A percentile compares a stretch with the other conserved stretches of the same genome.
Conservation (phyloP, 2,888 invertebrate species). For the Pollenia griseotomentosa region DNA sequence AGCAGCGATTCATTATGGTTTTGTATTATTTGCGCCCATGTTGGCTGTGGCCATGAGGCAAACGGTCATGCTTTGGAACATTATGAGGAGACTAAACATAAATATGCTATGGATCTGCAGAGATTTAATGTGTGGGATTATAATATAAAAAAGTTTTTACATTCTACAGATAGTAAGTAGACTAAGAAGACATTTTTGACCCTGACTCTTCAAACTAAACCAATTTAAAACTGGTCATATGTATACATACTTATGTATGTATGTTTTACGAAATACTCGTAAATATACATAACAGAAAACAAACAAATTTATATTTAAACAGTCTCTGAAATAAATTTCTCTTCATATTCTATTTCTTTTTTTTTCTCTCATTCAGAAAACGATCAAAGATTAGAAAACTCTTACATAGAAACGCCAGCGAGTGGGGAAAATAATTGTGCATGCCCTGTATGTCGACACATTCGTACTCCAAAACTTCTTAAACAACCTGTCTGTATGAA, state of each 20-base stretch:
- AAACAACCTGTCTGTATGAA: slow-evolving; percentile 47
- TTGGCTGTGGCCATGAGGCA: slow-evolving; percentile 9
- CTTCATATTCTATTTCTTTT: neutral
- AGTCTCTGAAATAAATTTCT: no score
- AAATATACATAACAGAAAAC: no score
- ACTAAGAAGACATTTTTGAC: no score
- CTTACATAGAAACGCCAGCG: neutral
- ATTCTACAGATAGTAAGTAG: slow-evolving; percentile 8
- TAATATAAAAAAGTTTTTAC: neutral
- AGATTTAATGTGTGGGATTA: slow-evolving; percentile 35
- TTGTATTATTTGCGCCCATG: slow-evolving; percentile 56
- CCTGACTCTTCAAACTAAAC: no score
- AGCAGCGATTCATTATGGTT: neutral
- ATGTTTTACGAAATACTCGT: no score
- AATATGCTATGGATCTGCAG: slow-evolving; percentile 9
- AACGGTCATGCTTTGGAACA: slow-evolving; percentile 43
- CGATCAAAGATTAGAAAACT: neutral
- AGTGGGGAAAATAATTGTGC: neutral
- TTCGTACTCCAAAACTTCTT: slow-evolving; percentile 15
- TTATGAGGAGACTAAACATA: slow-evolving; percentile 30
- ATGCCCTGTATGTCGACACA: slow-evolving; percentile 41
- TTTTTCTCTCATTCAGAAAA: neutral
- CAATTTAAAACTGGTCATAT: no score
- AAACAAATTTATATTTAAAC: no score
- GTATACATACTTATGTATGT: no score